Conservation (phyloP, 2,797 vertebrate species). For the Myotis vivesi region DNA sequence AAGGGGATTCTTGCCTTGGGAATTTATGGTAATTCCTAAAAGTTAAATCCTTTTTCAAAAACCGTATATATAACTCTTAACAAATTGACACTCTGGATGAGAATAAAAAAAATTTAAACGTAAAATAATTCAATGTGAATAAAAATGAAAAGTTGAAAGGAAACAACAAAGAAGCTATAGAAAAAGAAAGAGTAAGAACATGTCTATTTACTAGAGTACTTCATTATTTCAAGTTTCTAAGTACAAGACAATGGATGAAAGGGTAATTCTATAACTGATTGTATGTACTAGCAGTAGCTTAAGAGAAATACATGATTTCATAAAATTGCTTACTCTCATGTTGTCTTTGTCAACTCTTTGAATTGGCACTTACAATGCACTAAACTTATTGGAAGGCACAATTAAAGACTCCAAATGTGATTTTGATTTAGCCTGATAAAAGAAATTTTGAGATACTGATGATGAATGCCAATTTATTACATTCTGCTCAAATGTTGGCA, state of each 20-base stretch:
- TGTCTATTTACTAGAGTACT: not conserved
- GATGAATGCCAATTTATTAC: slow-evolving; percentile 53
- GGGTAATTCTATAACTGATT: slow-evolving; percentile 30
- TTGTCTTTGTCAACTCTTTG: slow-evolving; percentile 42
- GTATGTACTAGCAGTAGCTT: not conserved
- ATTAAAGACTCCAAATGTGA: slow-evolving; percentile 68
- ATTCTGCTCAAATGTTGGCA: slow-evolving; percentile 60
- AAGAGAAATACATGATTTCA: slow-evolving; percentile 58
- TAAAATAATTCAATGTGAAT: not conserved
- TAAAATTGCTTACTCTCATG: slow-evolving; percentile 43
- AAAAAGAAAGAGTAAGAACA: not conserved
- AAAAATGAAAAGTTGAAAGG: not conserved
- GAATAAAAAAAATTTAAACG: not conserved
- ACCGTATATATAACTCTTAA: not conserved
- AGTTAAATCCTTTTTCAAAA: not conserved
- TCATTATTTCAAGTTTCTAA: slow-evolving; percentile 38
- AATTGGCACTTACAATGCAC: slow-evolving; percentile 53
- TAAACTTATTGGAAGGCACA: slow-evolving; percentile 47
- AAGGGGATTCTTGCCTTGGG: not conserved
- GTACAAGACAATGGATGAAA: slow-evolving; percentile 5
- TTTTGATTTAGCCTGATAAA: slow-evolving; percentile 60
- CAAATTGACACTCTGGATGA: not conserved
- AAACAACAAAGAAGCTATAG: not conserved
- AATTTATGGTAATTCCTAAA: not conserved
- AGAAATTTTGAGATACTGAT: slow-evolving; percentile 40